phyloP scores from a whole-genome alignment of 2,797 vertebrate genomes.

The Syndactyla subalaris region DNA sequence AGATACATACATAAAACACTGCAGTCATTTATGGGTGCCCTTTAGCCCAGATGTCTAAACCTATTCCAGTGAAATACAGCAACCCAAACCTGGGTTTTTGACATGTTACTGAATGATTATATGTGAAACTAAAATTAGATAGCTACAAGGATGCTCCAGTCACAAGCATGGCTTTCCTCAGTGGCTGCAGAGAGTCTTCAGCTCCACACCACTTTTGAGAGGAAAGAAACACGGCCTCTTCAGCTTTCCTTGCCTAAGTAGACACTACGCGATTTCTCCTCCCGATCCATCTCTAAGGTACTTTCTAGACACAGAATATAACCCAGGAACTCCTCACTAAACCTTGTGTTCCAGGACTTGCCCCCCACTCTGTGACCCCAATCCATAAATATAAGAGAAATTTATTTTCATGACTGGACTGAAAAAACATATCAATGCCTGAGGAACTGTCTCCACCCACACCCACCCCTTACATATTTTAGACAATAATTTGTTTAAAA shows the following conservation, averaged over 20 bases:
- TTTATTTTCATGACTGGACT: neutral
- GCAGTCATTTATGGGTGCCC: conserved; percentile 6
- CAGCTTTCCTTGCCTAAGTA: neutral
- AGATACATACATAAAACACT: neutral
- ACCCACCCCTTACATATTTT: accelerated
- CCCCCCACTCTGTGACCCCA: accelerated
- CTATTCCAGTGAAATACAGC: neutral
- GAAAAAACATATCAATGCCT: neutral
- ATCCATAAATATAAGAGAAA: neutral
- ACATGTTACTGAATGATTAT: neutral
- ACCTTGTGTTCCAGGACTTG: neutral
- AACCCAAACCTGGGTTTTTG: neutral
- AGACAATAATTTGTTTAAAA: neutral
- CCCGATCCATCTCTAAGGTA: neutral
- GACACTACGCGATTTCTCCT: neutral
- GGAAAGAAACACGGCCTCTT: neutral
- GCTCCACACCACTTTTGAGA: neutral
- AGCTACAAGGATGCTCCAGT: neutral
- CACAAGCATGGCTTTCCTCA: neutral
- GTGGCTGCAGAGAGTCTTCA: neutral
- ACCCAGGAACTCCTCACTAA: neutral
- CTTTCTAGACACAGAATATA: neutral
- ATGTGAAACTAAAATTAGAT: neutral
- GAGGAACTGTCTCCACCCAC: neutral
- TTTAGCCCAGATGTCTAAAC: conserved; percentile 30